phyloP scores from a whole-genome alignment of 92 coral and sea anemone species.

The Epizoanthus illoricatus region DNA sequence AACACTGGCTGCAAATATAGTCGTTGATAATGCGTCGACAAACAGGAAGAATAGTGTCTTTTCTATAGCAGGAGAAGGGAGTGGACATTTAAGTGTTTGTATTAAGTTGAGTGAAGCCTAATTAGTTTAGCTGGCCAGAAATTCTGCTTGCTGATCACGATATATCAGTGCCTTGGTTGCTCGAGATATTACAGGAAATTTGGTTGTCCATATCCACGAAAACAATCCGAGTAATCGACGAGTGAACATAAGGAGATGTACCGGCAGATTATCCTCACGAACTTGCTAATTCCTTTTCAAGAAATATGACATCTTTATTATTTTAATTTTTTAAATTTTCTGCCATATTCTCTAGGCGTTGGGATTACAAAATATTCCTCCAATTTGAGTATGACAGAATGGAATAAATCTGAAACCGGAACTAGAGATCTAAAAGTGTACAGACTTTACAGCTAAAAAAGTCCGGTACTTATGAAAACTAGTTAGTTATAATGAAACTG shows the following conservation, averaged over 20 bases:
- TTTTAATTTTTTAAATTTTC: not conserved
- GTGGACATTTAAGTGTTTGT: not conserved
- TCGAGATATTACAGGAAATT: not conserved
- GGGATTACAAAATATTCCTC: not conserved
- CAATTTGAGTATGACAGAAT: not conserved
- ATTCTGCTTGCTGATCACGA: not conserved
- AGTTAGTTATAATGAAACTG: not conserved
- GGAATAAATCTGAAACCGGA: constrained; percentile 3
- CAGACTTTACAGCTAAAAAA: constrained; percentile 4
- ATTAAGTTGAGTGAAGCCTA: no score
- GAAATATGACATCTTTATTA: not conserved
- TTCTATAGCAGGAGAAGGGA: not conserved
- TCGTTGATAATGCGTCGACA: not conserved
- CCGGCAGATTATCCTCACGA: no score
- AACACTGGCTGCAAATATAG: not conserved
- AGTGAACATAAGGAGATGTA: not conserved
- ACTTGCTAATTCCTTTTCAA: not conserved
- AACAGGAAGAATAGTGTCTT: not conserved
- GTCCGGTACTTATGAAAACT: constrained; percentile 8
- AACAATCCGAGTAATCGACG: not conserved
- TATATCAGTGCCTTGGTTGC: constrained; percentile 11
- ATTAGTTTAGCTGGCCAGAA: not conserved
- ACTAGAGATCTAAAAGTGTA: not conserved
- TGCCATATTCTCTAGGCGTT: not conserved
- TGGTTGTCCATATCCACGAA: not conserved